These are phyloP conservation scores for Halocaridina rubra DNA, from an alignment of 2,888 invertebrate species.

Conservation along the genomic window DNA sequence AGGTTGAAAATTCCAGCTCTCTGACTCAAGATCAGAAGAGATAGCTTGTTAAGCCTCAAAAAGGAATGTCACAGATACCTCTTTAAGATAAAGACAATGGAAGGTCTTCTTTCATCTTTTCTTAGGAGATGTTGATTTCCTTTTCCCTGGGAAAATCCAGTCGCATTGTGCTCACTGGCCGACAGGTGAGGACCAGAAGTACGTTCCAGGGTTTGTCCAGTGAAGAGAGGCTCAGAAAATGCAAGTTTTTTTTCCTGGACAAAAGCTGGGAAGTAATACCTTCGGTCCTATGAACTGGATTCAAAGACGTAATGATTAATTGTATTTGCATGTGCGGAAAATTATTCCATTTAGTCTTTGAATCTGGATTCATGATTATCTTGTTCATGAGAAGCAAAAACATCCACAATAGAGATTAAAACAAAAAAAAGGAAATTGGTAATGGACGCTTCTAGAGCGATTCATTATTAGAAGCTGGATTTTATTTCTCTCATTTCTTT, in stretches of 20 bases:
- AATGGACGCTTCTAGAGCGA: too few species aligned
- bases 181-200: constrained; percentile 23
- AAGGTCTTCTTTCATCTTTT: too few species aligned
- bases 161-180: constrained; percentile 6
- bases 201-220: neutral
- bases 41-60: too few species aligned
- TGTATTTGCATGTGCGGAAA: neutral
- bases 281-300: constrained; percentile 39
- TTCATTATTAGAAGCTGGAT: too few species aligned
- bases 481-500: too few species aligned
- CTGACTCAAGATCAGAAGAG: too few species aligned
- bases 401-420: too few species aligned
- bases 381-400: constrained; percentile 53
- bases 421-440: too few species aligned
- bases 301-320: constrained; percentile 27
- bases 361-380: constrained; percentile 26
- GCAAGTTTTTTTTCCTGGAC: constrained; percentile 2
- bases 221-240: too few species aligned
- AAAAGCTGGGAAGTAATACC: neutral
- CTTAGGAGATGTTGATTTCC: neutral
- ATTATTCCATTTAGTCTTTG: constrained; percentile 7
- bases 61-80: constrained; percentile 37
- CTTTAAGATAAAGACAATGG: too few species aligned
- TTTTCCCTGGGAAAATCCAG: neutral
- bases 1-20: too few species aligned